Base-by-base conservation (phyloP, 2,797 vertebrate genomes). In the Cynopterus sphinx region DNA sequence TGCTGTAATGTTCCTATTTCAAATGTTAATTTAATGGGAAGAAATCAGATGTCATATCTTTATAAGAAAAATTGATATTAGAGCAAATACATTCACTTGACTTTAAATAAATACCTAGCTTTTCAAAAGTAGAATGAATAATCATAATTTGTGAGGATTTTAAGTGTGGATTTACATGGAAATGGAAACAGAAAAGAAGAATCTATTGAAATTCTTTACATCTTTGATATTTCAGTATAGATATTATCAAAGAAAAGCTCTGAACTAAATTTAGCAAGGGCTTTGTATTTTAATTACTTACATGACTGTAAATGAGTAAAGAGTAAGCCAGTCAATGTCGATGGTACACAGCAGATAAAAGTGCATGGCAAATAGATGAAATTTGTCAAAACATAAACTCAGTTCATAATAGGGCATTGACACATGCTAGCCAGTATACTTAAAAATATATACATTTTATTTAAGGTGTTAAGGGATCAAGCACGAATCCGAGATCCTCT, bases 281-380 rank as follows among this genome's bases (percentile, higher is more conserved):
- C 9, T 75, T 88, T 82, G 24, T 81, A 41, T 90, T 90, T 90
- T 43, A 85, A 92, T 90, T 92, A 73, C 33, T 85, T 83, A 57
- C 10, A n/a, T 19, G 36, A 39, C 2, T 86, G 4, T 83, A 91
- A 59, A 33, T 49, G 39, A 92, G 17, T n/a, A 91, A 61, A 77
- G 7, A 41, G 16, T 77, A 84, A 75, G 39, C n/a, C 36, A 91
- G 53, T 86, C 57, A 39, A 3, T 9, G 3, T 70, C 81, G 21
- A 65, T 78, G 26, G 16, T 39, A 63, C 12, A 49, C 2, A 43
- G 43, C 43, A 55, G 49, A 24, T 89, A 79, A 81, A 75, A 46
- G 36, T 67, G 17, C 17, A 68, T 5, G 31, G 3, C 3, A 67
- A 78, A 43, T 13, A 79, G 28, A 43, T 43, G 7, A 85, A 96